These are phyloP conservation scores for Sturnira hondurensis DNA, from an alignment of 2,113 vertebrate genomes.

Conservation along the genomic window DNA sequence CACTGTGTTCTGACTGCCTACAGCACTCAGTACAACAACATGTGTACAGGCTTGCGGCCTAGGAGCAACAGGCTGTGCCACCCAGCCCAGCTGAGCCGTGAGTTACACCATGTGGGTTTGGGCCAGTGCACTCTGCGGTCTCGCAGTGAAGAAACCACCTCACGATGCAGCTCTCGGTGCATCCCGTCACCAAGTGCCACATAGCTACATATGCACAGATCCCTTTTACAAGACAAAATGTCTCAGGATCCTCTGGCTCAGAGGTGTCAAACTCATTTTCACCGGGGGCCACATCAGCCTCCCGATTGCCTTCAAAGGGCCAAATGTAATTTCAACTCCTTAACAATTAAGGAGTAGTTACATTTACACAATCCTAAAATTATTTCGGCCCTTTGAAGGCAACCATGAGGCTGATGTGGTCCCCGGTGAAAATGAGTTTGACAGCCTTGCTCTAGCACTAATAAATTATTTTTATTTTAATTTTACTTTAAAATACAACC, in stretches of 20 bases:
- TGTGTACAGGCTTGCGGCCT: neutral
- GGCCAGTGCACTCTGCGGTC: too few species aligned
- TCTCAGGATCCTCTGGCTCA: neutral
- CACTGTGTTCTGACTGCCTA: neutral
- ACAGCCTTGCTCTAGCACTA: neutral
- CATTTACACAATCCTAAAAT: too few species aligned
- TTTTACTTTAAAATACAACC: neutral
- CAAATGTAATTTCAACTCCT: too few species aligned
- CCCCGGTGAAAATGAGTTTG: neutral
- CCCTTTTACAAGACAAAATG: slow-evolving; percentile 23
- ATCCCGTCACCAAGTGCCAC: neutral
- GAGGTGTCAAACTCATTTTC: too few species aligned
- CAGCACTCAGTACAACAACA: neutral
- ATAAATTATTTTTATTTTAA: slow-evolving; percentile 31
- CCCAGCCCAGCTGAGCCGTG: neutral
- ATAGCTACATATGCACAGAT: neutral
- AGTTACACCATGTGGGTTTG: neutral
- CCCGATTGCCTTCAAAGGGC: too few species aligned
- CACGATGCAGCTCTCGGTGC: neutral
- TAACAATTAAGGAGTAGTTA: too few species aligned
- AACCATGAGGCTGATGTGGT: too few species aligned
- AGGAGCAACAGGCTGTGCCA: neutral
- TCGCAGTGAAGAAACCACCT: neutral
- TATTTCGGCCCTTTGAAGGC: too few species aligned
- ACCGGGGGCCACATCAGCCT: too few species aligned